A percentile compares a stretch with the other conserved stretches of the same genome.
Evolutionary conservation across 2,113 vertebrate species (phyloP).

Genomic region (Clarias gariepinus): DNA sequence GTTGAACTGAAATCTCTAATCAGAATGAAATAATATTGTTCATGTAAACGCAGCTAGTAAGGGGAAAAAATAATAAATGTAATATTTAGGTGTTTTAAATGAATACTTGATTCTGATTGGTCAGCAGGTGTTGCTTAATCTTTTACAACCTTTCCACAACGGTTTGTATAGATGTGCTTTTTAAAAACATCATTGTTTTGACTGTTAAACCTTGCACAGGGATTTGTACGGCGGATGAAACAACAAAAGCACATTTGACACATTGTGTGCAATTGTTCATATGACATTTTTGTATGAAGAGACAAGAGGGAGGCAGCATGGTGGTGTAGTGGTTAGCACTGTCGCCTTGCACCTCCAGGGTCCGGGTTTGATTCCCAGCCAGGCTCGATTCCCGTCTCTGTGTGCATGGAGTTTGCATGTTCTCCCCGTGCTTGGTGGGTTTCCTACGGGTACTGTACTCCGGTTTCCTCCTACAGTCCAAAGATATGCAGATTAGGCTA

Average conservation of each 20-base stretch:
- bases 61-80: conserved; percentile 4
- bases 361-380: no score
- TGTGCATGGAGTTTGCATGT: not conserved
- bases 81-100: conserved; percentile 28
- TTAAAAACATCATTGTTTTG: not conserved
- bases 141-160: not conserved
- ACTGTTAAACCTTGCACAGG: not conserved
- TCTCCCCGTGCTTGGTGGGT: no score
- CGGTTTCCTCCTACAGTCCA: no score
- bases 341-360: no score
- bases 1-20: no score
- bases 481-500: no score
- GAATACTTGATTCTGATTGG: not conserved
- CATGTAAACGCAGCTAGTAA: not conserved
- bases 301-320: no score
- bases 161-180: not conserved
- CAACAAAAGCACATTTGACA: not conserved
- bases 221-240: not conserved
- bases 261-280: not conserved
- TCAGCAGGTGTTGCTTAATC: not conserved
- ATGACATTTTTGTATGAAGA: not conserved
- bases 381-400: not conserved
- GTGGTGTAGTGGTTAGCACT: no score
- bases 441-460: no score
- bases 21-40: no score